Percentiles rank a stretch among this genome's conserved stretches.
These are phyloP conservation scores for Macrotrachela quadricornifera DNA, from an alignment of 1,140 invertebrate genomes.

Conservation along the genomic window DNA sequence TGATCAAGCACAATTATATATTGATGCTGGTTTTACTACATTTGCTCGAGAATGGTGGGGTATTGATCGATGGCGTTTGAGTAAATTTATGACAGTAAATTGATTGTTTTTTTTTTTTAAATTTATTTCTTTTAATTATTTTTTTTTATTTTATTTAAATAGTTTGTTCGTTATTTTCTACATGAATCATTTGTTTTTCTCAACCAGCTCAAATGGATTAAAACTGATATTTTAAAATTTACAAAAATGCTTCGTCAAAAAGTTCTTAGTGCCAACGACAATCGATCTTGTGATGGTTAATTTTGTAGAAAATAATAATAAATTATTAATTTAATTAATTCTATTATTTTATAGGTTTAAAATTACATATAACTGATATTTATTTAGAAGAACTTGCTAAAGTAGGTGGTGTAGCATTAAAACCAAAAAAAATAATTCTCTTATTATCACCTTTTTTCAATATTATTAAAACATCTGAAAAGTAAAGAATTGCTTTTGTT, in stretches of 20 bases:
- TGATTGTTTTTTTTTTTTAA: no score
- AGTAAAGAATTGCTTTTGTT: constrained; percentile 8
- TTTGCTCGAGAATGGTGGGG: constrained; percentile 63
- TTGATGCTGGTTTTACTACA: constrained; percentile 49
- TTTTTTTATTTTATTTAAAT: constrained; percentile 6
- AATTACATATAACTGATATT: constrained; percentile 57
- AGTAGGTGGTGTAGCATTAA: constrained; percentile 31
- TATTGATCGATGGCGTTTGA: constrained; percentile 60
- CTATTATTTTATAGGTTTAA: constrained; percentile 39
- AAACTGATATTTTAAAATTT: constrained; percentile 35
- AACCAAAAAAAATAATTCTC: constrained; percentile 33
- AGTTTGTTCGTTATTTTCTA: constrained; percentile 55
- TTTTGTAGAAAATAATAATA: background rate
- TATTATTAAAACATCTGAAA: constrained; percentile 13
- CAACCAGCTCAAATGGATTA: constrained; percentile 41
- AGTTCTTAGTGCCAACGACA: constrained; percentile 22
- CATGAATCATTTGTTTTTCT: constrained; percentile 46
- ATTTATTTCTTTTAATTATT: background rate
- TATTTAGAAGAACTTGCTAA: constrained; percentile 69
- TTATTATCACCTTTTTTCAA: constrained; percentile 9
- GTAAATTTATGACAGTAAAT: constrained; percentile 68
- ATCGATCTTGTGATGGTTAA: constrained; percentile 24
- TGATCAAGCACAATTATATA: constrained; percentile 44
- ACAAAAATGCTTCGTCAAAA: constrained; percentile 33
- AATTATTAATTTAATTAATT: background rate